These are phyloP conservation scores for Lycaena phlaeas DNA, from an alignment of 2,888 invertebrate genomes.

Conservation along the genomic window DNA sequence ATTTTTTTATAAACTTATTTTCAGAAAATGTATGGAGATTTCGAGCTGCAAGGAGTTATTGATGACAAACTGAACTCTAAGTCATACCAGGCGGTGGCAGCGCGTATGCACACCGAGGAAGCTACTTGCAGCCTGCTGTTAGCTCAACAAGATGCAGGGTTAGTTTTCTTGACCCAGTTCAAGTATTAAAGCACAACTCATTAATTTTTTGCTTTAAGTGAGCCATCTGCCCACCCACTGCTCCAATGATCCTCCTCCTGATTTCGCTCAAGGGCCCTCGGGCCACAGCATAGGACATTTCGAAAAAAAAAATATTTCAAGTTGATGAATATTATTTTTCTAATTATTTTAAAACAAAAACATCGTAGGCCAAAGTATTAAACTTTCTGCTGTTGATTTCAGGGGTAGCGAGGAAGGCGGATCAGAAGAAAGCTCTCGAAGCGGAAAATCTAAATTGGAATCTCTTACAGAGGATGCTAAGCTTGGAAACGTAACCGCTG, in stretches of 20 bases:
- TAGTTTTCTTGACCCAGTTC: too few species aligned
- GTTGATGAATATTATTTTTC: too few species aligned
- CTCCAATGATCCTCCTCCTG: too few species aligned
- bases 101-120: constrained; percentile 97
- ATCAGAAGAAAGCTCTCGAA: constrained; percentile 58
- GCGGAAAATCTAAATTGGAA: constrained; percentile 63
- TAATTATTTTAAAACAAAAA: too few species aligned
- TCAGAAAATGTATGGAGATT: constrained; percentile 98
- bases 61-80: constrained; percentile 97
- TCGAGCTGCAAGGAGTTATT: constrained; percentile 98
- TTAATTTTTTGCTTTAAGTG: too few species aligned
- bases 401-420: constrained; percentile 83
- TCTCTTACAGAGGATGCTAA: constrained; percentile 75
- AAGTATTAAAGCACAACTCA: too few species aligned
- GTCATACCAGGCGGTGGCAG: constrained; percentile 92
- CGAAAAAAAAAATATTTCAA: too few species aligned
- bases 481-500: constrained; percentile 84
- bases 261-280: too few species aligned
- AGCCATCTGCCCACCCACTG: too few species aligned
- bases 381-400: too few species aligned
- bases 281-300: too few species aligned
- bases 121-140: constrained; percentile 92
- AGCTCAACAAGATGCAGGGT: constrained; percentile 83
- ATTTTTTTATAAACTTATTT: constrained; percentile 20
- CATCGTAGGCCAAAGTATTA: too few species aligned